phyloP scores from a whole-genome alignment of 2,113 vertebrate genomes.

The human (Homo sapiens) region DNA sequence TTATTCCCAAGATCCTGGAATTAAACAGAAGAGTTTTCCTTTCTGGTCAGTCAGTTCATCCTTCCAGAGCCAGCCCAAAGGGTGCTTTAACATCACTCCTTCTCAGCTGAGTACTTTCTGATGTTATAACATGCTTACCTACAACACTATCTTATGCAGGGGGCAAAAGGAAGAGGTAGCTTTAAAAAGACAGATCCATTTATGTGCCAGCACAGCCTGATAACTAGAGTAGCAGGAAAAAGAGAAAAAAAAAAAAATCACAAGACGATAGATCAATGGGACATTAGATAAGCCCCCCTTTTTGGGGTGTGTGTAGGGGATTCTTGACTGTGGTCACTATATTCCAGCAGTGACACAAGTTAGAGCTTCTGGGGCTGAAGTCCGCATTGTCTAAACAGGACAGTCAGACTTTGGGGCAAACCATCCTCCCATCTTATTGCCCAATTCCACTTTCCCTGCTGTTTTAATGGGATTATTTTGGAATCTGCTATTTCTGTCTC shows the following conservation, averaged over 20 bases:
- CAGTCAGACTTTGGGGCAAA: background rate
- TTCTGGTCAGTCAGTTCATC: background rate
- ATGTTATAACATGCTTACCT: background rate
- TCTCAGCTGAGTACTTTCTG: background rate
- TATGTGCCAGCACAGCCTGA: background rate
- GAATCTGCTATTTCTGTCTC: conserved; percentile 77
- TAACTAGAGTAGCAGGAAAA: conserved; percentile 27
- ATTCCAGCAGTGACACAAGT: background rate
- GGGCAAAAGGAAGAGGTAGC: background rate
- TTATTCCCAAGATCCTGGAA: background rate
- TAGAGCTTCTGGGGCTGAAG: background rate
- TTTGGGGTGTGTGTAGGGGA: accelerated
- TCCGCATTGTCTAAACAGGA: background rate
- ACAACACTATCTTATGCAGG: background rate
- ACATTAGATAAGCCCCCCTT: background rate
- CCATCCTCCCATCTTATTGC: conserved; percentile 18
- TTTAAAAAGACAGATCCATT: background rate
- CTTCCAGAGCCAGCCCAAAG: background rate
- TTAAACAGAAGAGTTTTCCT: background rate
- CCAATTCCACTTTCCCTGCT: conserved; percentile 50
- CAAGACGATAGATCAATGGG: background rate
- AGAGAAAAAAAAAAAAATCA: background rate
- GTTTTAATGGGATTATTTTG: conserved; percentile 78
- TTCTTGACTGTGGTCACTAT: background rate
- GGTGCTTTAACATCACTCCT: background rate